Base-by-base conservation (phyloP, 2,888 invertebrate genomes). In the Ennomos quercinarius region DNA sequence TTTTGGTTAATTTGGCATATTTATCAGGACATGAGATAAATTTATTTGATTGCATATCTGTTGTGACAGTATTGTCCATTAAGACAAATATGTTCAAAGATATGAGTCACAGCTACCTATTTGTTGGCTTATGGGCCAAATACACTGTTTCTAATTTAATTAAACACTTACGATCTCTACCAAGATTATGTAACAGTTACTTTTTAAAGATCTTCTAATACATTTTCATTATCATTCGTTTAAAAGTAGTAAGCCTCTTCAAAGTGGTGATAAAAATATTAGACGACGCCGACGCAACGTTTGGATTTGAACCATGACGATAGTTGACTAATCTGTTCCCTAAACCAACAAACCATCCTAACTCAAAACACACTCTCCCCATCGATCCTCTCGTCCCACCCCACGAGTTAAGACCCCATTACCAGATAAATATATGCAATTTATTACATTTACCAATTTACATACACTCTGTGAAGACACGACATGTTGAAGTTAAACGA, bases 391-490 rank as follows among this genome's bases (percentile, higher is more conserved):
- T 64, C 61, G 74, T 74, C 72, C 81, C 83, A 79, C 86, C 86
- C 89, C 74, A 66, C 73, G 72, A 80, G 79, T 86, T 86, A 87
- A 84, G 76, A 78, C 78, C 78, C 89, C 86, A 87, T 89, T 87
- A 88, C 84, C 72, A 83, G 84, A 86, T 87, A 89, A 91, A 90
- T 89, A 87, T 85, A 87, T 87, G 89, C 89, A 90, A 91, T 90
- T 91, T 91, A 91, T 91, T 87, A 91, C 86, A 87, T 91, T 90
- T 84, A 89, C 86, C 87, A 89, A 91, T 92, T 91, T 91, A 90
- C 91, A 92, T 92, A 91, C 77, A 89, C 84, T 88, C 82, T 81
- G 78, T 73, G 77, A 80, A 80, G 81, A 84, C 79, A 76, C 71
- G 80, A 82, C 86, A 84, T 84, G 86, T 85, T 77, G 69, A 72